Conservation (phyloP, 2,797 vertebrate genomes). For the Typhlichthys eigenmanni region DNA sequence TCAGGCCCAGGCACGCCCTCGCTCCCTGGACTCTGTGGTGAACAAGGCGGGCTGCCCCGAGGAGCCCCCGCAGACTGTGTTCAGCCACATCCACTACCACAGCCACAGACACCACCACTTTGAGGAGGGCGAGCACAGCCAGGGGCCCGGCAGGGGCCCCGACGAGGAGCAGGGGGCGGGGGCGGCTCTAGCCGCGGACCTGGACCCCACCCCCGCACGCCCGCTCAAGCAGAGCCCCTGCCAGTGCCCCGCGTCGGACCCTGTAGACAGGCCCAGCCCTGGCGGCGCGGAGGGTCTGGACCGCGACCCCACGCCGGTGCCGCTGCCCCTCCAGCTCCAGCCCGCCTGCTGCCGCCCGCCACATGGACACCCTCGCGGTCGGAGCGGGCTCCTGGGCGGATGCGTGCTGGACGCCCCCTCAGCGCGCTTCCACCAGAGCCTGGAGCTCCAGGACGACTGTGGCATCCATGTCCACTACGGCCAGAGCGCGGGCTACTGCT, state of each 20-base stretch:
- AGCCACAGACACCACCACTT: slow-evolving; percentile 95
- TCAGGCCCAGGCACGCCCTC: slow-evolving; percentile 73
- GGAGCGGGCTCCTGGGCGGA: slow-evolving; percentile 72
- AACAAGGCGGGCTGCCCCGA: slow-evolving; percentile 70
- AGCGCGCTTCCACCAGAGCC: slow-evolving; percentile 78
- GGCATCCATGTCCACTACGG: slow-evolving; percentile 76
- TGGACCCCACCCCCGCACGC: slow-evolving; percentile 65
- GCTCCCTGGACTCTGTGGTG: slow-evolving; percentile 85
- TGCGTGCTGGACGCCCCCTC: slow-evolving; percentile 74
- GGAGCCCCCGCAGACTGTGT: slow-evolving; percentile 80
- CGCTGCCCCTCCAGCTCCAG: slow-evolving; percentile 60
- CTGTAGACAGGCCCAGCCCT: slow-evolving; percentile 56
- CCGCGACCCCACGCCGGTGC: slow-evolving; percentile 56
- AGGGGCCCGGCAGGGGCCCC: slow-evolving; percentile 68
- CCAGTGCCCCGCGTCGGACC: slow-evolving; percentile 73
- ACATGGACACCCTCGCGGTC: slow-evolving; percentile 58
- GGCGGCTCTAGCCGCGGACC: slow-evolving; percentile 42
- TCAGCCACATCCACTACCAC: slow-evolving; percentile 93
- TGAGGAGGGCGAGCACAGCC: slow-evolving; percentile 69
- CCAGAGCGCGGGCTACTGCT: slow-evolving; percentile 74
- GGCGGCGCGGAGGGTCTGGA: slow-evolving; percentile 66
- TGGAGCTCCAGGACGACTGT: slow-evolving; percentile 77
- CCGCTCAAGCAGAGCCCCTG: slow-evolving; percentile 66
- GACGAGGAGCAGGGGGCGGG: slow-evolving; percentile 74
- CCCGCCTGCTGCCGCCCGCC: slow-evolving; percentile 77